Percentiles rank a stretch among this genome's conserved stretches.
Evolutionary conservation across 2,888 invertebrate species (phyloP).

Genomic region (Orthosia gracilis): DNA sequence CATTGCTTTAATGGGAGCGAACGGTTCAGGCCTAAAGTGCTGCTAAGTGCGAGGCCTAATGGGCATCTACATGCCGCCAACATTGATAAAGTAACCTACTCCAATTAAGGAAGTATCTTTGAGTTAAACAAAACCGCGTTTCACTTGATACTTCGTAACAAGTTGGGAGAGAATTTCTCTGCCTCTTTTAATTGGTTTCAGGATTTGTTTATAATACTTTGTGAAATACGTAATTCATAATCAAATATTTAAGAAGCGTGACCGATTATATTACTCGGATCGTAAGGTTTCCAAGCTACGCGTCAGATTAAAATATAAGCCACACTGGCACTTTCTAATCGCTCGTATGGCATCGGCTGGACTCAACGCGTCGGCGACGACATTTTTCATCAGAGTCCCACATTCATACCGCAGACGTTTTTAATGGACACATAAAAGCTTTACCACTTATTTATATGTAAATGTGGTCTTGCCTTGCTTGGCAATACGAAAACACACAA

Average conservation of each 20-base stretch:
- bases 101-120: constrained; percentile 11
- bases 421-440: constrained; percentile 49
- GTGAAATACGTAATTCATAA: background rate
- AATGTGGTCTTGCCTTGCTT: constrained; percentile 32
- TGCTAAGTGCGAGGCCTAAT: constrained; percentile 39
- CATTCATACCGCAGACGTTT: constrained; percentile 41
- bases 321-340: constrained; percentile 38
- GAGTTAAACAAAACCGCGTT: constrained; percentile 1
- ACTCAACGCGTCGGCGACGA: constrained; percentile 29
- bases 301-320: constrained; percentile 19
- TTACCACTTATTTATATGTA: constrained; percentile 54
- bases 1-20: constrained; percentile 43
- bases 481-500: constrained; percentile 27
- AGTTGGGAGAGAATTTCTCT: background rate
- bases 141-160: constrained; percentile 4
- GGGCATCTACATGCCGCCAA: constrained; percentile 1
- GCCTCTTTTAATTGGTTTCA: background rate
- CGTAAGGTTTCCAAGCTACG: background rate
- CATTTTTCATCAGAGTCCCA: constrained; percentile 27
- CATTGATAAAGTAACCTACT: constrained; percentile 5
- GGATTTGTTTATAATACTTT: background rate
- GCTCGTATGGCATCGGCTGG: constrained; percentile 35
- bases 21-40: constrained; percentile 27
- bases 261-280: background rate
- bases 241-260: background rate